Conservation (phyloP, 2,113 vertebrate genomes). For the Podarcis raffonei region DNA sequence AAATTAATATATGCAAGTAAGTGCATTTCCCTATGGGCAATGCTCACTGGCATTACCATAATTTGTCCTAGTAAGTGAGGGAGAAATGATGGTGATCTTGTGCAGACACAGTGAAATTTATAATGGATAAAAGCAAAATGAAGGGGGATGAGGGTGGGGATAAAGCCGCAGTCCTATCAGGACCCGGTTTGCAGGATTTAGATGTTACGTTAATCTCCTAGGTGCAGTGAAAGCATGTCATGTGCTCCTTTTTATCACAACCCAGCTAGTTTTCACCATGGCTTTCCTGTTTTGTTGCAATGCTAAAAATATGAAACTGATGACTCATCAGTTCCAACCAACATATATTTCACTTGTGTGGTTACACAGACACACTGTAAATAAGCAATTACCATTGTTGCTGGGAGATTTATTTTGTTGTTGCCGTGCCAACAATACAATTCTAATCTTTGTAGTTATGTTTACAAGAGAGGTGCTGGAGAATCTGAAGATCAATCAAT, state of each 20-base stretch:
- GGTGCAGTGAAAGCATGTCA: constrained; percentile 3
- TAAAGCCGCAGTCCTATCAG: constrained; percentile 35
- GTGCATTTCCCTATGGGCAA: neutral
- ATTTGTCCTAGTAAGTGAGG: neutral
- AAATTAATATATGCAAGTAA: neutral
- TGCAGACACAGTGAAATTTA: neutral
- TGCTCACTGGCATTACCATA: neutral
- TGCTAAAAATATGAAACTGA: constrained; percentile 52
- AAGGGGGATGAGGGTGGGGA: neutral
- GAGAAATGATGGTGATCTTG: neutral
- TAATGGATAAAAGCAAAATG: neutral
- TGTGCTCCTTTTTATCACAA: constrained; percentile 44
- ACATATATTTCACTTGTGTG: constrained; percentile 61
- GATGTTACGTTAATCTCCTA: constrained; percentile 35
- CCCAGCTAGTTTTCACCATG: constrained; percentile 61
- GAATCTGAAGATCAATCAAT: constrained; percentile 19
- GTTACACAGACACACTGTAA: constrained; percentile 55
- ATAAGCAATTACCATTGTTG: constrained; percentile 25
- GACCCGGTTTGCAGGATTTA: constrained; percentile 47
- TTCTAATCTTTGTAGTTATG: constrained; percentile 43
- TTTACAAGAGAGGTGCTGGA: neutral
- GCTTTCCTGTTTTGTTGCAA: constrained; percentile 60
- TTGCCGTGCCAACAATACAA: constrained; percentile 17
- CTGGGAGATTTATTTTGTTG: constrained; percentile 28
- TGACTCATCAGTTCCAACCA: constrained; percentile 56